A percentile compares a stretch with the other conserved stretches of the same genome.
phyloP scores from a whole-genome alignment of 2,113 vertebrate species.

The Stegostoma tigrinum region DNA sequence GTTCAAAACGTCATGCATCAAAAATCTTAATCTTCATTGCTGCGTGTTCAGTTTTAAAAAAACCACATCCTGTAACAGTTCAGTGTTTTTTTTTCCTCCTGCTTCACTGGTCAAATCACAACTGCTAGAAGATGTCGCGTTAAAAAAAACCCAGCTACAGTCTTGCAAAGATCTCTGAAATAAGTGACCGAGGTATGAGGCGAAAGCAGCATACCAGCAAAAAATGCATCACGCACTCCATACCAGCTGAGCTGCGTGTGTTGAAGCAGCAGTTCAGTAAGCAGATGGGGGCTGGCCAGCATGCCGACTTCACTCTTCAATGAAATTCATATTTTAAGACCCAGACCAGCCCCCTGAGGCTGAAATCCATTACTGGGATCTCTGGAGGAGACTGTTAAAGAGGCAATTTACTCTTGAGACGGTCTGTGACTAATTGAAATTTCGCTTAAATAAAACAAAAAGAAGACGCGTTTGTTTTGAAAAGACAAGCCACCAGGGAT shows the following conservation, averaged over 20 bases:
- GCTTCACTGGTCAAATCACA: constrained; percentile 33
- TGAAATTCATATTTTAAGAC: constrained; percentile 56
- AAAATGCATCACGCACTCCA: constrained; percentile 3
- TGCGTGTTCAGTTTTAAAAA: constrained; percentile 58
- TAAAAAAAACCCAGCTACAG: neutral
- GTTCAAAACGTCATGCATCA: constrained; percentile 61
- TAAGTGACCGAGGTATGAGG: neutral
- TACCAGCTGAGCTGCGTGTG: neutral
- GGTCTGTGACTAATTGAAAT: constrained; percentile 42
- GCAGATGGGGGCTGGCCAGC: constrained; percentile 39
- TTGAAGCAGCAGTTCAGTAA: constrained; percentile 38
- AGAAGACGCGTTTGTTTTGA: constrained; percentile 2
- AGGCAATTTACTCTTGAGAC: constrained; percentile 36
- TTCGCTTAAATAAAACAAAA: constrained; percentile 30
- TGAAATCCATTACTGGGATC: constrained; percentile 49
- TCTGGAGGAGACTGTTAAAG: constrained; percentile 41
- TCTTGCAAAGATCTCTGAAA: neutral
- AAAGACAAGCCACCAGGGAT: neutral
- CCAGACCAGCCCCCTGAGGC: constrained; percentile 46
- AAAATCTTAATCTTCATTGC: constrained; percentile 57
- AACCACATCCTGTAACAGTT: constrained; percentile 70
- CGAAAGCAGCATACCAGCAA: neutral
- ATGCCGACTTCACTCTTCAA: constrained; percentile 41
- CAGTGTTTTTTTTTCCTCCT: constrained; percentile 46
- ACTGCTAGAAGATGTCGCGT: neutral